phyloP scores from a whole-genome alignment of 1,140 invertebrate genomes.

The Leptinotarsa defecta region DNA sequence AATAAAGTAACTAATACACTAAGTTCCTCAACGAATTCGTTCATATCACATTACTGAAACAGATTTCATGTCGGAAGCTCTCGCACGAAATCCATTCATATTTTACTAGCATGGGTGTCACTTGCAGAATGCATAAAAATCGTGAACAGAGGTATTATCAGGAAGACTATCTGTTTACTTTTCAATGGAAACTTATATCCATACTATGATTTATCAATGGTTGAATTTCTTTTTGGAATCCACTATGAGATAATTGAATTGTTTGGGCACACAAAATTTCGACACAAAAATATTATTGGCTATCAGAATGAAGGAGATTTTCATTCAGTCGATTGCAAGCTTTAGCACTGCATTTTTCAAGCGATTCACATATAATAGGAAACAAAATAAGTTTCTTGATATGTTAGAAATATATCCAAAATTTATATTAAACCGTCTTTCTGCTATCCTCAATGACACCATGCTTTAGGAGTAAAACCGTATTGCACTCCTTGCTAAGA shows the following conservation, averaged over 20 bases:
- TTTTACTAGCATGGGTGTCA: constrained; percentile 27
- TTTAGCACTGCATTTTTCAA: too few relatives aligned
- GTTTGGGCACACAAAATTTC: too few relatives aligned
- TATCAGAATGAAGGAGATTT: too few relatives aligned
- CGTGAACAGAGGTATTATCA: too few relatives aligned
- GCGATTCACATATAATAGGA: too few relatives aligned
- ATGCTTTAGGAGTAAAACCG: constrained; percentile 2
- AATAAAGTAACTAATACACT: constrained; percentile 50
- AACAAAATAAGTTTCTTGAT: not conserved
- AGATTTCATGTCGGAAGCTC: constrained; percentile 39
- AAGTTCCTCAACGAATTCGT: constrained; percentile 37
- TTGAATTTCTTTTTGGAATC: not conserved
- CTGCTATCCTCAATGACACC: not conserved
- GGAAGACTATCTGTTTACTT: too few relatives aligned
- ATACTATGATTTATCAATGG: too few relatives aligned
- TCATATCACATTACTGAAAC: constrained; percentile 52
- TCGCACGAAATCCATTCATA: constrained; percentile 42
- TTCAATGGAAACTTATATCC: too few relatives aligned
- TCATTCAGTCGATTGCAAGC: too few relatives aligned
- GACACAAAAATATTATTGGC: too few relatives aligned
- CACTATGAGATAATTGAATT: not conserved
- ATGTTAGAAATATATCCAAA: not conserved
- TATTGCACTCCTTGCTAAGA: constrained; percentile 40
- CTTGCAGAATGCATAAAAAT: constrained; percentile 1
- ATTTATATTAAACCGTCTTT: not conserved